Percentiles rank a stretch among this genome's conserved stretches.
These are phyloP conservation scores for Trissoscelio sp. DNA, from an alignment of 2,888 invertebrate species.

Conservation along the genomic window DNA sequence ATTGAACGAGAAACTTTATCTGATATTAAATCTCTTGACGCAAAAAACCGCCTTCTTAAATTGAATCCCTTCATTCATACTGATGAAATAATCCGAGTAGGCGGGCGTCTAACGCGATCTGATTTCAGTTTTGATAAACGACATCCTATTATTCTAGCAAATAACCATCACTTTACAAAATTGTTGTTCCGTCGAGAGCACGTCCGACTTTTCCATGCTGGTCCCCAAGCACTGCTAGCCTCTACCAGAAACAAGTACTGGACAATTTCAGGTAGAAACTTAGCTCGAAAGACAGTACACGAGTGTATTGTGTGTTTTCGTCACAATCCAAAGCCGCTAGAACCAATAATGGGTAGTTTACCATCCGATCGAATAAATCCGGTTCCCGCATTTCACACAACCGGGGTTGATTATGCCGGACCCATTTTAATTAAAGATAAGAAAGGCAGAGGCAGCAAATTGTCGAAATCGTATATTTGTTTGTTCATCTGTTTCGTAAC, in stretches of 20 bases:
- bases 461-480: conserved; percentile 62
- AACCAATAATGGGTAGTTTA: conserved; percentile 72
- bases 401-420: conserved; percentile 72
- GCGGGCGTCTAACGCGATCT: not conserved
- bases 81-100: conserved; percentile 1
- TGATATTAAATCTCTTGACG: not conserved
- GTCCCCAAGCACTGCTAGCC: conserved; percentile 55
- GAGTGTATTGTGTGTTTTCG: conserved; percentile 66
- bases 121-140: not conserved
- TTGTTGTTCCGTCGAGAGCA: conserved; percentile 34
- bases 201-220: conserved; percentile 35
- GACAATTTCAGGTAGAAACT: conserved; percentile 68
- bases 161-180: conserved; percentile 18
- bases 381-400: conserved; percentile 58
- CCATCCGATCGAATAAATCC: conserved; percentile 66
- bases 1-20: not conserved
- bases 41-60: not conserved
- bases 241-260: conserved; percentile 68
- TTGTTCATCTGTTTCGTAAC: conserved; percentile 71
- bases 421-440: conserved; percentile 66
- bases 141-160: conserved; percentile 33
- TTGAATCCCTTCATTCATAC: not conserved
- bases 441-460: conserved; percentile 58
- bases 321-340: conserved; percentile 38
- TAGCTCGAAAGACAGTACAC: conserved; percentile 56